Evolutionary conservation across 1,140 invertebrate species (phyloP), one percentile per base, ranked within the genome.

Genomic region (Papilio polyxenes): DNA sequence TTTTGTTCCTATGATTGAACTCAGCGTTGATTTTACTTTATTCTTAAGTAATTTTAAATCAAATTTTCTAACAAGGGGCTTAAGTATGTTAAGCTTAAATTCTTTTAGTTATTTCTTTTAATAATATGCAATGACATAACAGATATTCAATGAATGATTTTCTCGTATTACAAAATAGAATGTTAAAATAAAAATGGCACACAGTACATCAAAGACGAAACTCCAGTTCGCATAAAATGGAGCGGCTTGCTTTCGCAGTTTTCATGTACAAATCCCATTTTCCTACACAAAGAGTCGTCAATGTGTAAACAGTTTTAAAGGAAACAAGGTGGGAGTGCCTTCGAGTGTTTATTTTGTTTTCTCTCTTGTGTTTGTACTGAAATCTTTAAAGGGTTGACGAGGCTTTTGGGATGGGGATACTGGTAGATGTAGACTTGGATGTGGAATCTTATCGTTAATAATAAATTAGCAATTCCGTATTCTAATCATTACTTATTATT

Each of bases 311-410:
- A 80, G 56, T 80, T 65, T 49, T 80, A 69, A 80, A 80, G 62
- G 78, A 80, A 80, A 80, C 77, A 78, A 77, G 81, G 78, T 82
- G 78, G 77, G 81, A 75, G 75, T 80, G 81, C 80, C 81, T 81
- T 82, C 56, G 82, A 81, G 80, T 84, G 81, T 84, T 84, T 84
- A 84, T 84, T 82, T 82, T 84, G 82, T 80, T 80, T 82, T 82
- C 77, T 65, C 75, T 56, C 78, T 75, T 79, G 81, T 80, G 78
- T 80, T 69, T 65, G 78, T 80, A 37, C 53, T 65, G 78, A 80
- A 80, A 80, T 80, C 78, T 80, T 80, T 80, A 80, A 80, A 80
- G 78, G 78, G 56, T 80, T 80, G 78, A 0, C 7, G 51, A 31
- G 3, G 76, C 23, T 6, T 31, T 37, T 8, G 23, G n/a, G 51